These are phyloP conservation scores for Gryon sp. DNA, from an alignment of 1,140 invertebrate genomes.

Conservation along the genomic window DNA sequence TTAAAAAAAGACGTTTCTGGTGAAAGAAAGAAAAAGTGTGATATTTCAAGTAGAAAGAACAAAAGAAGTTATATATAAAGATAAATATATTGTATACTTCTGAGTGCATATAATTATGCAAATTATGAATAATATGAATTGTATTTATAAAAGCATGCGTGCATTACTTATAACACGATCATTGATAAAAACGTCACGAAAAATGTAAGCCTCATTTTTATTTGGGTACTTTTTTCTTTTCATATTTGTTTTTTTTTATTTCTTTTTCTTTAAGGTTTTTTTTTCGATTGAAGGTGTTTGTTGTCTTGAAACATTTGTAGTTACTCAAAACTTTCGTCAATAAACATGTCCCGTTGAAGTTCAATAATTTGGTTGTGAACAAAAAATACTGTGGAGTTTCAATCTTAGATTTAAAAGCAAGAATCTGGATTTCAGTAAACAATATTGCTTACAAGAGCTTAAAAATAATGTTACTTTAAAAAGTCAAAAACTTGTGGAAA, in stretches of 20 bases:
- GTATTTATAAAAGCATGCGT: slow-evolving; percentile 29
- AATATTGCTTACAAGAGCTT: no score
- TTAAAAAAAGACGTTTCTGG: slow-evolving; percentile 30
- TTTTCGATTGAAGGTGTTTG: neutral
- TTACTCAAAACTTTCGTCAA: neutral
- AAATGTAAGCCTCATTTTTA: slow-evolving; percentile 1
- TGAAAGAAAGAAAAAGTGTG: slow-evolving; percentile 49
- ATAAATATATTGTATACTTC: slow-evolving; percentile 44
- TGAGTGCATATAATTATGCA: slow-evolving; percentile 22
- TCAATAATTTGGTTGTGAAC: slow-evolving; percentile 22
- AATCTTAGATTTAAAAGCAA: no score
- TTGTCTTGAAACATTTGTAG: neutral
- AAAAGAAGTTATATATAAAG: slow-evolving; percentile 40
- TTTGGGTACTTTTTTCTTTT: no score
- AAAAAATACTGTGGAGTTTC: no score
- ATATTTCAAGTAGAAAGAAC: slow-evolving; percentile 49
- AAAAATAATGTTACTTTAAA: no score
- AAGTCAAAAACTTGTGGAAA: no score
- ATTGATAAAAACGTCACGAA: slow-evolving; percentile 7
- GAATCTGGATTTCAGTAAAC: no score
- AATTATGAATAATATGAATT: slow-evolving; percentile 14
- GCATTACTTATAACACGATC: slow-evolving; percentile 19
- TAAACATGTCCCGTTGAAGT: slow-evolving; percentile 12
- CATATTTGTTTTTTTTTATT: no score
- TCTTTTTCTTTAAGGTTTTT: no score